A percentile compares a stretch with the other conserved stretches of the same genome.
Evolutionary conservation across 2,888 invertebrate genomes (phyloP).

Genomic region (Magallana nippona): DNA sequence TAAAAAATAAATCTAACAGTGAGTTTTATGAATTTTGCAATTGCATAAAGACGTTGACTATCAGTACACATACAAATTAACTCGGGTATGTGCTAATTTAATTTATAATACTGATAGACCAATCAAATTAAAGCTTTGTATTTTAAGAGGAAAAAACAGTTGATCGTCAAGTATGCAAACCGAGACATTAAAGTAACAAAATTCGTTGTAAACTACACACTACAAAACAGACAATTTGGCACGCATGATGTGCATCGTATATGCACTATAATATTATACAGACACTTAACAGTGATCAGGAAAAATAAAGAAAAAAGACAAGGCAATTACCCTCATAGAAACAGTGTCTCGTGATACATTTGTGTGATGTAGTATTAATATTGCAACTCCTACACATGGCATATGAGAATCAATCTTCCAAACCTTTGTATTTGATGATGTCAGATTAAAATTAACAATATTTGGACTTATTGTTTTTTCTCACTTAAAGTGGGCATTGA

Average conservation of each 20-base stretch:
- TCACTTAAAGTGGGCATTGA: no score
- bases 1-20: no score
- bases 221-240: conserved; percentile 30
- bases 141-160: not conserved
- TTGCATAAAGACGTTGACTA: no score
- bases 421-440: no score
- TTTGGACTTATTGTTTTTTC: no score
- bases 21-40: no score
- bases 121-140: not conserved
- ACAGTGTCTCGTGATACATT: not conserved
- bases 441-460: no score
- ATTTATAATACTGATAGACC: no score
- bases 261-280: not conserved
- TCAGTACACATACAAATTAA: no score
- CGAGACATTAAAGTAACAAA: conserved; percentile 1
- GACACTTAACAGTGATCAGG: not conserved
- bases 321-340: not conserved
- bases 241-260: conserved; percentile 35
- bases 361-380: not conserved
- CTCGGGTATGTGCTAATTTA: no score
- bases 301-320: not conserved
- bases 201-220: conserved; percentile 37
- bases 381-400: not conserved
- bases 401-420: no score
- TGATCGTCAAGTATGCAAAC: not conserved